Conservation (phyloP, 2,113 vertebrate species). For the Gadus chalcogrammus region DNA sequence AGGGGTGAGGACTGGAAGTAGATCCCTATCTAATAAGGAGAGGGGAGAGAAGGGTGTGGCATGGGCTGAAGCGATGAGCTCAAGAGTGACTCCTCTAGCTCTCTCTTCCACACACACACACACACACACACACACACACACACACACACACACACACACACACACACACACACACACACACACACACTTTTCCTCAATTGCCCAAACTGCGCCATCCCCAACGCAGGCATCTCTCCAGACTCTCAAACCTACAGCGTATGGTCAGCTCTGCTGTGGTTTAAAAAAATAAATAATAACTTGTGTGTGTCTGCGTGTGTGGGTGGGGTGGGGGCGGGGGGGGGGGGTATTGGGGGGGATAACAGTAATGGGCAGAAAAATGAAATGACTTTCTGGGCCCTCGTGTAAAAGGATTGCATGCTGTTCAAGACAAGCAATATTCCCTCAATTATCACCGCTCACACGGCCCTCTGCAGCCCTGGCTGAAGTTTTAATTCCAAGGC, state of each 20-base stretch:
- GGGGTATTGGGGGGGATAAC: constrained; percentile 46
- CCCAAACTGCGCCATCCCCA: constrained; percentile 19
- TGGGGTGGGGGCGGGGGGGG: not conserved
- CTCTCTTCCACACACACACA: too few relatives aligned
- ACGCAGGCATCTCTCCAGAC: constrained; percentile 39
- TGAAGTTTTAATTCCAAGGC: constrained; percentile 64
- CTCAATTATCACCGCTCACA: constrained; percentile 69
- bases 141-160: constrained; percentile 13
- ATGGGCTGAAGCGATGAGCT: constrained; percentile 22
- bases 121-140: not conserved
- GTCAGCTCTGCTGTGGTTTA: constrained; percentile 63
- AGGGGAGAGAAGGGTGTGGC: constrained; percentile 1
- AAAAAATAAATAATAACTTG: constrained; percentile 22
- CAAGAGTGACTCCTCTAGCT: constrained; percentile 12
- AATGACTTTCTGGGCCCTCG: constrained; percentile 68
- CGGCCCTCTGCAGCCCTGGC: constrained; percentile 51
- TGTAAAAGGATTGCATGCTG: constrained; percentile 59
- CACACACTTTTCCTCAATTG: not conserved
- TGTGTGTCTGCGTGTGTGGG: too few relatives aligned
- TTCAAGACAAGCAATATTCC: constrained; percentile 66
- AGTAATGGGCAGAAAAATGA: constrained; percentile 73
- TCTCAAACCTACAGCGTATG: constrained; percentile 47
- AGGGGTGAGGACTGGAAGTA: not conserved
- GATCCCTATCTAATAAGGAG: not conserved
- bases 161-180: constrained; percentile 25